Base-by-base conservation (phyloP, 2,113 vertebrate genomes). In the Parus major region DNA sequence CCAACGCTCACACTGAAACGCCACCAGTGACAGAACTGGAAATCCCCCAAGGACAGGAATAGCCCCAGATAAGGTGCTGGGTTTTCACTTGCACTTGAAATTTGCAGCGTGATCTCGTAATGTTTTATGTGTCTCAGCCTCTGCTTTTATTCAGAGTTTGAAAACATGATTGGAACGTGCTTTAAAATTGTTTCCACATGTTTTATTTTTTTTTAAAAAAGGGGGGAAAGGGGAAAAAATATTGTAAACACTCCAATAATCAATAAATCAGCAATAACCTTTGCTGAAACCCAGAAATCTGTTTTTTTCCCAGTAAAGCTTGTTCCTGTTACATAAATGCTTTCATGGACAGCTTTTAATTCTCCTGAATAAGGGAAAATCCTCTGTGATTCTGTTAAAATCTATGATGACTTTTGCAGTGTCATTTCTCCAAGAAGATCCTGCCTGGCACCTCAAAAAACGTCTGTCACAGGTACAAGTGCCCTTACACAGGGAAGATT, bases 151-250 rank as follows among this genome's bases (percentile, higher is more conserved):
- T 70, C 25, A 31, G 15, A 29, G 11, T 27, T 66, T 76, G 6
- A 5, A 87, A 70, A 28, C 3, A 2, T 4, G 13, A 42, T 24
- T 49, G 22, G 6, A 61, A 63, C 6, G 8, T n/a, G 15, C 16
- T 81, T 92, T 84, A 7, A 46, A 73, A 18, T 49, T 70, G 15
- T 44, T 44, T 41, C 4, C 56, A 73, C 17, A 4, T 12, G 7
- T 70, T 29, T 68, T 46, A 2, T 17, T 35, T 66, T 39, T 25
- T 14, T 42, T 6, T 16, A 42, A 4, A 22, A 29, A 12, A 12
- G 3, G 7, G 15, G 3, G 4, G 14, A 15, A 11, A 3, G 9
- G 4, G 10, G 0, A 1, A 14, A 68, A 10, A 5, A 33, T 57
- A 16, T 23, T 47, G 7, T 42, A 84, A 76, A 52, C 52, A 61